Percentiles rank a stretch among this genome's conserved stretches.
phyloP scores from a whole-genome alignment of 2,797 vertebrate genomes.

The Euthynnus affinis region DNA sequence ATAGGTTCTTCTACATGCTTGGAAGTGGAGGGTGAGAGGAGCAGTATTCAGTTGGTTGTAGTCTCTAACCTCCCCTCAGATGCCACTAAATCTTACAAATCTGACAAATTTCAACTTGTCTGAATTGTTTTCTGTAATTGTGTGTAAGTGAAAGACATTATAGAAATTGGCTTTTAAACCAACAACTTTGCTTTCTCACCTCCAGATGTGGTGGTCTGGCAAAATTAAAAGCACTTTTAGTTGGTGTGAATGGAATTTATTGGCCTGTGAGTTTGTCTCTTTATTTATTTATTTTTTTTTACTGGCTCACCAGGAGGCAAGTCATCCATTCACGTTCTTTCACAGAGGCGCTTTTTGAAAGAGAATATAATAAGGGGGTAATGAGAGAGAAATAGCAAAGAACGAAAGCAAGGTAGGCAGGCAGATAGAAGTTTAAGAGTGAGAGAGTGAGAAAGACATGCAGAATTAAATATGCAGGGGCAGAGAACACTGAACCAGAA shows the following conservation, averaged over 20 bases:
- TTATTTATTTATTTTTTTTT: constrained; percentile 7
- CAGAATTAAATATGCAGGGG: constrained; percentile 48
- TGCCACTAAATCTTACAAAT: no score
- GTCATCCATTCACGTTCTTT: constrained; percentile 41
- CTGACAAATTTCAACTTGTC: no score
- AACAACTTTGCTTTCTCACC: constrained; percentile 9
- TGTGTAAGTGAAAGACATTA: constrained; percentile 22
- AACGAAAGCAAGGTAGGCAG: constrained; percentile 6
- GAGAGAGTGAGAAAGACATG: constrained; percentile 29
- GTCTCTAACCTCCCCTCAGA: no score
- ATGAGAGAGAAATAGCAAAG: constrained; percentile 49
- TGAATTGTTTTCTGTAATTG: constrained; percentile 10
- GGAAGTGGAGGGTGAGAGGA: no score
- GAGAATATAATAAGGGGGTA: constrained; percentile 52
- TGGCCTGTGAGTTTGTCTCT: constrained; percentile 13
- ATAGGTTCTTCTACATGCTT: no score
- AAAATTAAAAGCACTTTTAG: constrained; percentile 8
- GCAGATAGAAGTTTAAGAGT: constrained; percentile 36
- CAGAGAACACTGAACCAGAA: constrained; percentile 42
- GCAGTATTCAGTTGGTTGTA: no score
- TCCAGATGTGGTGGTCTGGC: constrained; percentile 24
- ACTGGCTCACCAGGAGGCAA: constrained; percentile 42
- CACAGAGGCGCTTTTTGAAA: constrained; percentile 19
- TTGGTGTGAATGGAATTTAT: constrained; percentile 26
- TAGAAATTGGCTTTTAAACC: background rate